phyloP scores from a whole-genome alignment of 2,888 invertebrate species.

The Ophion ellenae region DNA sequence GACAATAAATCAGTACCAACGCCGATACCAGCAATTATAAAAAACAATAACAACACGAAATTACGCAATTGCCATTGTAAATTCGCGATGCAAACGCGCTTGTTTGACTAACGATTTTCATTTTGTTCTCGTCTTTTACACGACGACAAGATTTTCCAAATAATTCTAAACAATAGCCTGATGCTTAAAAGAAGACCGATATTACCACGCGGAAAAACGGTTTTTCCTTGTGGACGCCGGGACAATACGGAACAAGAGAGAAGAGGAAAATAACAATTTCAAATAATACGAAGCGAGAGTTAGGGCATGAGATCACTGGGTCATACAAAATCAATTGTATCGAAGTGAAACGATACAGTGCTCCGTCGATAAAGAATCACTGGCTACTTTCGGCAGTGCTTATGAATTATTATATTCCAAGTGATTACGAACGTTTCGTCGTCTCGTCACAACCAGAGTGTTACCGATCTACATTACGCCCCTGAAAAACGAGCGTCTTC shows the following conservation, averaged over 20 bases:
- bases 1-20: conserved; percentile 21
- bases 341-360: conserved; percentile 10
- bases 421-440: too few relatives aligned
- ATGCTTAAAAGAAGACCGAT: conserved; percentile 5
- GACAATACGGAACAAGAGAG: conserved; percentile 25
- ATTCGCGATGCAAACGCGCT: conserved; percentile 6
- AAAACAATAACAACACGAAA: not conserved
- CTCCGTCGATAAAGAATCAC: not conserved
- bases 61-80: not conserved
- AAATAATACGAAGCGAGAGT: conserved; percentile 48
- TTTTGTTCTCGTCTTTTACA: not conserved
- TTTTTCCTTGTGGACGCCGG: not conserved
- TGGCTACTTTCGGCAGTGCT: not conserved
- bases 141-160: not conserved
- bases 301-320: conserved; percentile 36
- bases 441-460: too few relatives aligned
- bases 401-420: not conserved
- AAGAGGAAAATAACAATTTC: conserved; percentile 1
- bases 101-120: not conserved
- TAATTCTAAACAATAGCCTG: not conserved
- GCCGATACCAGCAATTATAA: not conserved
- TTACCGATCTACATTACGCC: too few relatives aligned
- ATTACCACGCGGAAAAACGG: conserved; percentile 3
- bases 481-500: too few relatives aligned
- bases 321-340: conserved; percentile 22